phyloP scores from a whole-genome alignment of 2,797 vertebrate species.

The Gymnodraco acuticeps region DNA sequence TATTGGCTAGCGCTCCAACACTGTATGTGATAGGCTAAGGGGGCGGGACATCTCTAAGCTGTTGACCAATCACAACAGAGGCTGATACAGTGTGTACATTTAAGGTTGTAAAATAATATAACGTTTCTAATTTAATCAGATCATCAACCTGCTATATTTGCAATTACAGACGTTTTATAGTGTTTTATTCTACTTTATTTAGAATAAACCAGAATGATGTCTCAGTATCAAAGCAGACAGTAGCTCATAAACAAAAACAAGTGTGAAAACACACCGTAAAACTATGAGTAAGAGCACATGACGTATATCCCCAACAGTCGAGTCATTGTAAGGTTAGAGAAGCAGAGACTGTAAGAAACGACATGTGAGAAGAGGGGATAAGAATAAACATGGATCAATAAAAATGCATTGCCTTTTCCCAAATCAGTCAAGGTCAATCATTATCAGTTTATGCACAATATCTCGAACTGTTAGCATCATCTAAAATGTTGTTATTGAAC shows the following conservation, averaged over 20 bases:
- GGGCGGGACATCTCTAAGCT: no score
- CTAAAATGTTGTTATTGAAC: background rate
- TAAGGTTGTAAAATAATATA: no score
- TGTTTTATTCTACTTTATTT: background rate
- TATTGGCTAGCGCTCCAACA: no score
- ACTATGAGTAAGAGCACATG: background rate
- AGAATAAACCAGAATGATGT: background rate
- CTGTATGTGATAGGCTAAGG: no score
- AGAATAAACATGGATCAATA: no score
- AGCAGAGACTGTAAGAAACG: background rate
- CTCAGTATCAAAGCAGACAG: background rate
- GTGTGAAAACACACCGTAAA: constrained; percentile 3
- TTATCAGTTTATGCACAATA: background rate
- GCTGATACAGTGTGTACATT: no score
- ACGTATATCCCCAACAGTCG: background rate
- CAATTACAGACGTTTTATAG: no score
- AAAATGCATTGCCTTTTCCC: background rate
- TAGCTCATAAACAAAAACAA: constrained; percentile 25
- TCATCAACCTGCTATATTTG: no score
- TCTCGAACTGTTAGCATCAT: background rate
- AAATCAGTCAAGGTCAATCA: constrained; percentile 2
- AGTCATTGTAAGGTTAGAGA: background rate
- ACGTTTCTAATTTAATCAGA: no score
- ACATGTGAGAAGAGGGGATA: background rate
- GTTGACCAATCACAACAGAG: no score